These are phyloP conservation scores for Euwallacea similis DNA, from an alignment of 1,140 invertebrate genomes.

Conservation along the genomic window DNA sequence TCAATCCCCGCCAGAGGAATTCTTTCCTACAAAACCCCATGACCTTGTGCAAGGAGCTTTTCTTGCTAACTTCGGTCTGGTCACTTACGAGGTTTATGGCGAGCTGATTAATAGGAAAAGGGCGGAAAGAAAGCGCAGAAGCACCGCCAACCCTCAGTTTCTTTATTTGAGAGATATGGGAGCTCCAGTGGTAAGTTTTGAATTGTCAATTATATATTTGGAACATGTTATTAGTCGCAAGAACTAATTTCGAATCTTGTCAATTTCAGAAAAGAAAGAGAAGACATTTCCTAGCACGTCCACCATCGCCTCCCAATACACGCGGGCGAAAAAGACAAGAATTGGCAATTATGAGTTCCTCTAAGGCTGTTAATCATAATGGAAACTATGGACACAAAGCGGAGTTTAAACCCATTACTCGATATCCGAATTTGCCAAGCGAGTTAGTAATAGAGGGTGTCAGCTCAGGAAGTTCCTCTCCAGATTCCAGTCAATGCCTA, in stretches of 20 bases:
- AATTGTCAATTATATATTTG: too few relatives aligned
- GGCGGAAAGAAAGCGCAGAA: conserved; percentile 59
- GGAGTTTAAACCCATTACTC: conserved; percentile 33
- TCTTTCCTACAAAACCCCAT: conserved; percentile 45
- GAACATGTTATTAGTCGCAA: too few relatives aligned
- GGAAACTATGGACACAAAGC: not conserved
- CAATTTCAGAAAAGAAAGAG: conserved; percentile 56
- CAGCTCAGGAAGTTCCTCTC: conserved; percentile 52
- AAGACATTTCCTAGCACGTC: conserved; percentile 54
- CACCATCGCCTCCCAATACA: conserved; percentile 57
- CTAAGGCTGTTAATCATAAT: not conserved
- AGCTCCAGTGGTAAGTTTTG: conserved; percentile 21
- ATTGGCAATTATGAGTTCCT: not conserved
- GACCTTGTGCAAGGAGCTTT: conserved; percentile 51
- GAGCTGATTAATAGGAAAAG: conserved; percentile 57
- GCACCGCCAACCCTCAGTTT: conserved; percentile 61
- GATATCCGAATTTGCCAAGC: conserved; percentile 45
- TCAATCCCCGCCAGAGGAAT: conserved; percentile 42
- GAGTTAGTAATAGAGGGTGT: conserved; percentile 53
- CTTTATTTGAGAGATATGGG: conserved; percentile 51
- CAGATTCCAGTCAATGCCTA: conserved; percentile 56
- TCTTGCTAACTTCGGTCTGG: conserved; percentile 54
- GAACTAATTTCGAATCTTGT: not conserved
- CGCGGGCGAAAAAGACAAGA: conserved; percentile 44
- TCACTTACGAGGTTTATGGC: conserved; percentile 53